Percentiles rank a stretch among this genome's conserved stretches.
Conservation (phyloP, 2,797 vertebrate species). For the Gallinago nigripennis region DNA sequence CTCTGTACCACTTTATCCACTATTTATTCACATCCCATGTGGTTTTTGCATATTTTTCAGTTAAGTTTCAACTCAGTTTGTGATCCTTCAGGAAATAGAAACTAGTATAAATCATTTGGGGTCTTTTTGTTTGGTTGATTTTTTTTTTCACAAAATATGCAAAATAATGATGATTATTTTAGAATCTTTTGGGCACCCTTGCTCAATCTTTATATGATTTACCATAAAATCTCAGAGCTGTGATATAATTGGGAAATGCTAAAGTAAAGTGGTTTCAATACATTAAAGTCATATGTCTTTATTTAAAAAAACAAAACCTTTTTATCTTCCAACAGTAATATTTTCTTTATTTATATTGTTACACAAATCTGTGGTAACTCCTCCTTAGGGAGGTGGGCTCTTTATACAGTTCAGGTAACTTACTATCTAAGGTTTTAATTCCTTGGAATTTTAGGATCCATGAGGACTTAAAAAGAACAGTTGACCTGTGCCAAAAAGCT, state of each 20-base stretch:
- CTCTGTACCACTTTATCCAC: not conserved
- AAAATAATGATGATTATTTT: not conserved
- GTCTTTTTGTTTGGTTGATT: not conserved
- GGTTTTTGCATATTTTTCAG: not conserved
- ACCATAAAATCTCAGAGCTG: not conserved
- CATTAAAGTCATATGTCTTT: not conserved
- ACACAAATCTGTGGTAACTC: not conserved
- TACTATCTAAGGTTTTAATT: not conserved
- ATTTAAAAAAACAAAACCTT: not conserved
- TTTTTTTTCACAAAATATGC: not conserved
- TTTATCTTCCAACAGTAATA: not conserved
- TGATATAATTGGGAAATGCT: not conserved
- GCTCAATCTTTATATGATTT: not conserved
- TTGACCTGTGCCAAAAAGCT: conserved; percentile 94
- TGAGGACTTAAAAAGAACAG: conserved; percentile 86
- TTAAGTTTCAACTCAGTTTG: not conserved
- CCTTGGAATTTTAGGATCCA: conserved; percentile 85
- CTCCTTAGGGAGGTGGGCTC: not conserved
- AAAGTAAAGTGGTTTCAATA: not conserved
- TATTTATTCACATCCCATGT: not conserved
- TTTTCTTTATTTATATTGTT: not conserved
- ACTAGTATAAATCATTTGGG: not conserved
- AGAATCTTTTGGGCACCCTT: not conserved
- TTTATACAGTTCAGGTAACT: not conserved
- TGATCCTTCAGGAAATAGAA: not conserved